A percentile compares a stretch with the other conserved stretches of the same genome.
Evolutionary conservation across 2,113 vertebrate species (phyloP).

Genomic region (Corydoras maculifer): DNA sequence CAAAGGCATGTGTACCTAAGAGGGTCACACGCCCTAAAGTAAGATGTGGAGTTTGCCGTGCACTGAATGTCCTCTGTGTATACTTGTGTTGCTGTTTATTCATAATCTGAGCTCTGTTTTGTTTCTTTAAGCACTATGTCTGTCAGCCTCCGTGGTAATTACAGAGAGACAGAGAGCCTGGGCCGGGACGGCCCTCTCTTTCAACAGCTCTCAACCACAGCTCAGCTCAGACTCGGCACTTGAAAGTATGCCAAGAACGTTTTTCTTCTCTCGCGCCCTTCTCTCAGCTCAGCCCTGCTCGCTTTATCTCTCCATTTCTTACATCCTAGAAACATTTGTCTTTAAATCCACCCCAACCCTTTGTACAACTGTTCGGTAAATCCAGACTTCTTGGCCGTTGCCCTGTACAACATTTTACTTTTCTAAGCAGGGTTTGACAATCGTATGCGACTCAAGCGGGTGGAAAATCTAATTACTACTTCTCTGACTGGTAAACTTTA

Average conservation of each 20-base stretch:
- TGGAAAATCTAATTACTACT: too few species aligned
- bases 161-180: conserved; percentile 68
- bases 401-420: not conserved
- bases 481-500: conserved; percentile 8
- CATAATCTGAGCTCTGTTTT: conserved; percentile 68
- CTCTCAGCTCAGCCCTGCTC: conserved; percentile 15
- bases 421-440: conserved; percentile 30
- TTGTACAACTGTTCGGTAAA: conserved; percentile 18
- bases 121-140: conserved; percentile 71
- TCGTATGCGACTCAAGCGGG: conserved; percentile 2
- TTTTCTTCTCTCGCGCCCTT: conserved; percentile 33
- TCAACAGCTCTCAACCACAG: conserved; percentile 64
- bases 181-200: conserved; percentile 61
- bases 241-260: conserved; percentile 63
- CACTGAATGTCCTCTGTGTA: conserved; percentile 34
- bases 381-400: conserved; percentile 3
- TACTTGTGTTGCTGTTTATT: conserved; percentile 60
- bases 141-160: conserved; percentile 71
- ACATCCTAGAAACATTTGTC: conserved; percentile 23
- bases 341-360: conserved; percentile 4
- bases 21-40: not conserved
- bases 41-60: conserved; percentile 30
- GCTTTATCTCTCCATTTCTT: conserved; percentile 19
- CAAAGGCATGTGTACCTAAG: conserved; percentile 14
- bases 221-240: conserved; percentile 57